Conservation (phyloP, 1,140 invertebrate genomes). For the Papilio aristodemus region DNA sequence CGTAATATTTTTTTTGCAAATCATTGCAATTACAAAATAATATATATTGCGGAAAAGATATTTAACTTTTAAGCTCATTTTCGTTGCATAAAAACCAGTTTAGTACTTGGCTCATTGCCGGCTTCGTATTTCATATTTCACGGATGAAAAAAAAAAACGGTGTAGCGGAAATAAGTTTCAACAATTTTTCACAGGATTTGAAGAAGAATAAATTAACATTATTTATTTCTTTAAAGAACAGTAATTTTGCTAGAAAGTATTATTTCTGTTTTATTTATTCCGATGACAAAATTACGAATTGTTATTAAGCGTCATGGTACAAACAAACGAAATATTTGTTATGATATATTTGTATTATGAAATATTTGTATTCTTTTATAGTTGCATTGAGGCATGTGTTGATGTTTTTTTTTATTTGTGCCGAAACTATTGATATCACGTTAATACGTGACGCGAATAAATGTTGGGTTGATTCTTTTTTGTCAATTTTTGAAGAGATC, state of each 20-base stretch:
- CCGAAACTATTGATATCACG: background rate
- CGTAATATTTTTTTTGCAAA: too few relatives aligned
- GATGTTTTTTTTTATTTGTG: constrained; percentile 3
- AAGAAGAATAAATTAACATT: constrained; percentile 17
- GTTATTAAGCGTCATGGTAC: background rate
- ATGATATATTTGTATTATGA: background rate
- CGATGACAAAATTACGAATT: too few relatives aligned
- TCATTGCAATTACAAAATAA: too few relatives aligned
- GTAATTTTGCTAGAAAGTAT: background rate
- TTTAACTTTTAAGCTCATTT: background rate
- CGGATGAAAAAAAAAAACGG: background rate
- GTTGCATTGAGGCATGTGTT: background rate
- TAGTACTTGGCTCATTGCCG: constrained; percentile 20
- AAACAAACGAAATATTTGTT: background rate
- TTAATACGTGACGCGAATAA: constrained; percentile 13
- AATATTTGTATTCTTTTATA: background rate
- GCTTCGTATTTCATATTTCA: constrained; percentile 23
- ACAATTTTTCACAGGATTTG: constrained; percentile 7
- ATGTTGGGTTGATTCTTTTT: background rate
- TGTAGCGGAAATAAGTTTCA: background rate
- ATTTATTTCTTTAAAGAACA: background rate
- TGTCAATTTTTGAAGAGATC: background rate
- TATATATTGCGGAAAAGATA: too few relatives aligned
- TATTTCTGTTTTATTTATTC: too few relatives aligned
- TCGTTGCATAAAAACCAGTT: background rate